Conservation (phyloP, 2,888 invertebrate species). For the Catocala fraxini region DNA sequence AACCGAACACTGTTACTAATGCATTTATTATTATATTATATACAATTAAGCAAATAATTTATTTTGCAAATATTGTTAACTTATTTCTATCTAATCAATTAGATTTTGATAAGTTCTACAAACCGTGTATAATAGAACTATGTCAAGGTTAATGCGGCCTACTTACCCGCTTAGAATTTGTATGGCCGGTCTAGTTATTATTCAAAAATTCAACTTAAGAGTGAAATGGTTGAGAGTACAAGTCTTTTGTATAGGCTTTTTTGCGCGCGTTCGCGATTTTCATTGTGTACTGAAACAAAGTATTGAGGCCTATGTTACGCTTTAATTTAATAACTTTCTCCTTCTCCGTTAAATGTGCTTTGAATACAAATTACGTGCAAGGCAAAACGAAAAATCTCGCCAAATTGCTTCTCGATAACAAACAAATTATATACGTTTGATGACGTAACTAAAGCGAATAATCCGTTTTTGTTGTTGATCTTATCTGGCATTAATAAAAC, state of each 20-base stretch:
- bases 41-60: constrained; percentile 3
- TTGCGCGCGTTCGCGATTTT: constrained; percentile 8
- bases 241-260: constrained; percentile 12
- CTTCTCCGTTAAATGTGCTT: neutral
- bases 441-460: neutral
- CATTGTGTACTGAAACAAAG: constrained; percentile 13
- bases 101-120: constrained; percentile 46
- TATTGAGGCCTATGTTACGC: constrained; percentile 18
- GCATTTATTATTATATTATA: no score
- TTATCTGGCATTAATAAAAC: neutral
- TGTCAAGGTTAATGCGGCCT: constrained; percentile 73
- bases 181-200: constrained; percentile 26
- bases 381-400: neutral
- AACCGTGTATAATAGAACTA: constrained; percentile 43
- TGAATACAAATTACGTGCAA: constrained; percentile 6
- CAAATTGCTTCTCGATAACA: neutral
- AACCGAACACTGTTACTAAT: no score
- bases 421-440: neutral
- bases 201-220: constrained; percentile 16
- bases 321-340: constrained; percentile 17
- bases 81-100: constrained; percentile 37
- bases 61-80: constrained; percentile 8
- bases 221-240: constrained; percentile 7
- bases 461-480: neutral
- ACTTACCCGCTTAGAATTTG: constrained; percentile 58